Conservation (phyloP, 2,797 vertebrate genomes). For the Choloepus didactylus region DNA sequence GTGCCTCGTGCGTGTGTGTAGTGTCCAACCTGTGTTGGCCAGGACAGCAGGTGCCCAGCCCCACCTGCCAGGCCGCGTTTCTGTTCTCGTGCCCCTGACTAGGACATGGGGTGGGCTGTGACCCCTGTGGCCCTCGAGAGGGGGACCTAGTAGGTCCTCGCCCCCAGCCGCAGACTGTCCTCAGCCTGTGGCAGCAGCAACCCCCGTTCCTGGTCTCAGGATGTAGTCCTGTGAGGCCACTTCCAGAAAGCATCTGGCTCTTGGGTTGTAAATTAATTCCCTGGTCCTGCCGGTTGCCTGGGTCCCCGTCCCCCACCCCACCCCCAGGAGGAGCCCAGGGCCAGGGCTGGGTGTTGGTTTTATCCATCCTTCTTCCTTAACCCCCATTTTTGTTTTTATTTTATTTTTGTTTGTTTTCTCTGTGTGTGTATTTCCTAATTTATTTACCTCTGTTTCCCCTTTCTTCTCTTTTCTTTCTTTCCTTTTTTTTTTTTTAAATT, state of each 20-base stretch:
- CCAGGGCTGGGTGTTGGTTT: constrained; percentile 76
- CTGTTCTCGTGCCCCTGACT: neutral
- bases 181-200: constrained; percentile 65
- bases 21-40: constrained; percentile 45
- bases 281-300: constrained; percentile 77
- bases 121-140: constrained; percentile 26
- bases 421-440: constrained; percentile 89
- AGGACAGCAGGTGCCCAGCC: neutral
- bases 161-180: neutral
- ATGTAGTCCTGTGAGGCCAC: constrained; percentile 66
- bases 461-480: constrained; percentile 81
- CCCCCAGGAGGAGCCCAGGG: constrained; percentile 78
- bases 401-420: constrained; percentile 85
- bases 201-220: constrained; percentile 72
- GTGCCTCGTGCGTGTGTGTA: neutral
- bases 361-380: constrained; percentile 87
- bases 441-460: constrained; percentile 90
- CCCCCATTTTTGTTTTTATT: constrained; percentile 83
- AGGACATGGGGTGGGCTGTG: neutral
- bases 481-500: constrained; percentile 89
- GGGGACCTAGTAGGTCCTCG: constrained; percentile 40
- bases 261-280: constrained; percentile 77
- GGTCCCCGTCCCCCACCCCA: constrained; percentile 53
- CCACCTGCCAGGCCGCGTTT: constrained; percentile 56
- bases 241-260: constrained; percentile 79